These are phyloP conservation scores for Sminthurinus aureus DNA, from an alignment of 2,888 invertebrate species.

Conservation along the genomic window DNA sequence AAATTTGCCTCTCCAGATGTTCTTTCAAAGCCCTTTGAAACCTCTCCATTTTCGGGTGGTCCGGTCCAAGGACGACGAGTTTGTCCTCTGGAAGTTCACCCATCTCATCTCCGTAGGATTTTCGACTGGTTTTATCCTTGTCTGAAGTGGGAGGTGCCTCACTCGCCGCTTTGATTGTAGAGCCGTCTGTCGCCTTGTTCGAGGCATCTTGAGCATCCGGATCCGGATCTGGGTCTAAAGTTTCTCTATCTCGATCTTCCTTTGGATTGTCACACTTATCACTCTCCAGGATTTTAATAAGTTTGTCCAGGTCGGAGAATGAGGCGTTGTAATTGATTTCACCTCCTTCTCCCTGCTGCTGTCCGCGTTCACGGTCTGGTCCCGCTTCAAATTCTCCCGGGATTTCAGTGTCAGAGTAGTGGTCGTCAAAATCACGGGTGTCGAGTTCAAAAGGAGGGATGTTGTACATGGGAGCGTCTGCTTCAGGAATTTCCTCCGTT, in stretches of 20 bases:
- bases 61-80: constrained; percentile 71
- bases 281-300: constrained; percentile 29
- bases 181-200: constrained; percentile 18
- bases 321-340: constrained; percentile 10
- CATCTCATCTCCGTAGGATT: neutral
- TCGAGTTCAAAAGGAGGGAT: too few relatives aligned
- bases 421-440: too few relatives aligned
- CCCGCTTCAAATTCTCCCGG: too few relatives aligned
- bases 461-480: too few relatives aligned
- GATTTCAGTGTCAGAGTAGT: too few relatives aligned
- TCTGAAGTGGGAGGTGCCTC: neutral
- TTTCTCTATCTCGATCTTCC: too few relatives aligned
- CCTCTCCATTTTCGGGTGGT: constrained; percentile 76
- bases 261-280: constrained; percentile 9
- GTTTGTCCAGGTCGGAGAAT: constrained; percentile 29
- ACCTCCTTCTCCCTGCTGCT: constrained; percentile 6
- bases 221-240: neutral
- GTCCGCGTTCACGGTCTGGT: neutral
- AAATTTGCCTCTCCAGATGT: constrained; percentile 73
- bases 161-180: constrained; percentile 12
- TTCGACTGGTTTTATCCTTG: too few relatives aligned
- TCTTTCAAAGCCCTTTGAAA: constrained; percentile 75
- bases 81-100: constrained; percentile 35
- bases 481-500: too few relatives aligned
- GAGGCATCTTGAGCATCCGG: constrained; percentile 14